Evolutionary conservation across 2,888 invertebrate genomes (phyloP).

Genomic region (Arge pagana): DNA sequence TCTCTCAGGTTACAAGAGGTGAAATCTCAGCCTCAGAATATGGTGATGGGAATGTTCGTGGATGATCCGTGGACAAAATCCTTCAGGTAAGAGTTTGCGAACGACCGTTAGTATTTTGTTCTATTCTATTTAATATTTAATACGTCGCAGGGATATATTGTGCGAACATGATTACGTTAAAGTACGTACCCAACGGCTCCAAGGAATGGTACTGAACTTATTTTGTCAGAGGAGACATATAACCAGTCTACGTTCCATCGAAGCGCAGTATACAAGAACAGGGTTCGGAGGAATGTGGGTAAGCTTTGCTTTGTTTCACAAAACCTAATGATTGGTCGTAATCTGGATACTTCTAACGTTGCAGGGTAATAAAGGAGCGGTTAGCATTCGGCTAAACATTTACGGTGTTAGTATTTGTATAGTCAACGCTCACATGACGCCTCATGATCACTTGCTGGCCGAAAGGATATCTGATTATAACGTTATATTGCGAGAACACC

Average conservation of each 20-base stretch:
- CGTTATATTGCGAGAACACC: conserved; percentile 81
- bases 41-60: conserved; percentile 79
- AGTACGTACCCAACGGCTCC: conserved; percentile 79
- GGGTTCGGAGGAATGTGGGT: conserved; percentile 94
- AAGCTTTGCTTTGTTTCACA: conserved; percentile 57
- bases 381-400: conserved; percentile 83
- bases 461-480: conserved; percentile 88
- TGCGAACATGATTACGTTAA: conserved; percentile 74
- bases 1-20: conserved; percentile 85
- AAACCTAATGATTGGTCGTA: background rate
- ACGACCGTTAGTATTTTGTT: background rate
- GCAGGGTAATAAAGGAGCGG: conserved; percentile 95
- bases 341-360: background rate
- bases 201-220: conserved; percentile 80
- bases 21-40: conserved; percentile 84
- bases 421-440: conserved; percentile 88
- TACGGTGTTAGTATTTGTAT: conserved; percentile 89
- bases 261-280: conserved; percentile 85
- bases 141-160: conserved; percentile 65
- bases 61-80: conserved; percentile 84
- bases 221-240: conserved; percentile 81
- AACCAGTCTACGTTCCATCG: conserved; percentile 80
- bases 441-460: conserved; percentile 84
- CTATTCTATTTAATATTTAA: background rate
- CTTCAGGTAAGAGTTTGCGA: conserved; percentile 57